Conservation (phyloP, 2,888 invertebrate species). For the Lysandra bellargus region DNA sequence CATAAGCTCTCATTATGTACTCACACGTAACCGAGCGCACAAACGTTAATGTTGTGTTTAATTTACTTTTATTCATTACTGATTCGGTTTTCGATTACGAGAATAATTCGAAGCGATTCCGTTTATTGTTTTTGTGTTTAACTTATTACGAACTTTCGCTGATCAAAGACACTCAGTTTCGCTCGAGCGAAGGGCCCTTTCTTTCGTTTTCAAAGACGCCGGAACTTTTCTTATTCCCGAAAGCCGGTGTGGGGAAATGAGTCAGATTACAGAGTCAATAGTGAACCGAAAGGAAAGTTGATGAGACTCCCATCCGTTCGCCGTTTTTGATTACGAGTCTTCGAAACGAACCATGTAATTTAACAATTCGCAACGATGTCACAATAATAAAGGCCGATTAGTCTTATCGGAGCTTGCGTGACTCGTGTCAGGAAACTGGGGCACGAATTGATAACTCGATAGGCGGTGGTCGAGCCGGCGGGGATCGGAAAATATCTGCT, state of each 20-base stretch:
- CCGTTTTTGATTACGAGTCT: conserved; percentile 60
- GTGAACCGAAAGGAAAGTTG: conserved; percentile 67
- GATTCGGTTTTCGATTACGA: conserved; percentile 30
- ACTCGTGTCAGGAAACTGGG: conserved; percentile 42
- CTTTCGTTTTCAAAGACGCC: conserved; percentile 64
- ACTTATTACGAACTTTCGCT: conserved; percentile 70
- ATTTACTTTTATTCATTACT: conserved; percentile 43
- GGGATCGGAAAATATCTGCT: conserved; percentile 36
- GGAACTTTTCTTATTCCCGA: conserved; percentile 75
- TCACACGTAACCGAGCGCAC: conserved; percentile 10
- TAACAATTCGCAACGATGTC: conserved; percentile 52
- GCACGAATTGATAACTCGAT: conserved; percentile 37
- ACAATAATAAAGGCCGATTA: conserved; percentile 56
- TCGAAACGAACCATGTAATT: conserved; percentile 50
- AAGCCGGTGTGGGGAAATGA: conserved; percentile 74
- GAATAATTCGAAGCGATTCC: conserved; percentile 28
- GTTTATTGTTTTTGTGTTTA: conserved; percentile 44
- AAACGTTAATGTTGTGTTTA: conserved; percentile 33
- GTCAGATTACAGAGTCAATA: conserved; percentile 77
- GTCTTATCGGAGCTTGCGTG: conserved; percentile 44
- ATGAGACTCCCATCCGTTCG: conserved; percentile 67
- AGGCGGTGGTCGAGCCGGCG: conserved; percentile 34
- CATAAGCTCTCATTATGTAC: conserved; percentile 32
- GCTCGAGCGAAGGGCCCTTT: conserved; percentile 62
- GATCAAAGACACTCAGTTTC: conserved; percentile 76